Conservation (phyloP, 2,797 vertebrate genomes). For the Pelodytes ibericus region DNA sequence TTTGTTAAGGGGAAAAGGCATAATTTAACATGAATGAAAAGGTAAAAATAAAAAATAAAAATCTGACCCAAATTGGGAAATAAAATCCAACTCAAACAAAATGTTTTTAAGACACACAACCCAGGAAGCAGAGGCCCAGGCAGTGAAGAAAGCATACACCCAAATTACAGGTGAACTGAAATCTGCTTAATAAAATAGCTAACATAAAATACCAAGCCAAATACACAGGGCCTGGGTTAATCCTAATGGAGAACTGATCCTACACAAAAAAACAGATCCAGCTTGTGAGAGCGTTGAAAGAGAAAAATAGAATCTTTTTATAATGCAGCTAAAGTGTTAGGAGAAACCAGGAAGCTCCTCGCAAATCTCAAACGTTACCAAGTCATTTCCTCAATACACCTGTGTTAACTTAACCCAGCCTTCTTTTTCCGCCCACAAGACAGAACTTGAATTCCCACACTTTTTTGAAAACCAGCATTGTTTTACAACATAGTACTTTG, state of each 20-base stretch:
- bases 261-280: constrained; percentile 7
- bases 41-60: background rate
- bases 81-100: background rate
- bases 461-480: background rate
- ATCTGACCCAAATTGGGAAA: background rate
- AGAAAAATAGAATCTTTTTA: too few relatives aligned
- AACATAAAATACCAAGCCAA: background rate
- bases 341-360: constrained; percentile 31
- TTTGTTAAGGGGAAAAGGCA: background rate
- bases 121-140: background rate
- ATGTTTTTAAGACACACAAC: background rate
- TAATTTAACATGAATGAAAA: background rate
- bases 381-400: constrained; percentile 42
- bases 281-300: background rate
- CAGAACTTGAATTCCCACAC: background rate
- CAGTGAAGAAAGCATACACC: background rate
- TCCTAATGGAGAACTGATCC: background rate
- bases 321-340: background rate
- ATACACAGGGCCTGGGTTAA: too few relatives aligned
- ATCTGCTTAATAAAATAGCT: background rate
- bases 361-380: background rate
- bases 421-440: constrained; percentile 1
- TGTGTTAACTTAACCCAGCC: constrained; percentile 9
- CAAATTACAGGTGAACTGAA: constrained; percentile 1
- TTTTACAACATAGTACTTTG: too few relatives aligned